Conservation (phyloP, 2,113 vertebrate species). For the Ciconia stormi region DNA sequence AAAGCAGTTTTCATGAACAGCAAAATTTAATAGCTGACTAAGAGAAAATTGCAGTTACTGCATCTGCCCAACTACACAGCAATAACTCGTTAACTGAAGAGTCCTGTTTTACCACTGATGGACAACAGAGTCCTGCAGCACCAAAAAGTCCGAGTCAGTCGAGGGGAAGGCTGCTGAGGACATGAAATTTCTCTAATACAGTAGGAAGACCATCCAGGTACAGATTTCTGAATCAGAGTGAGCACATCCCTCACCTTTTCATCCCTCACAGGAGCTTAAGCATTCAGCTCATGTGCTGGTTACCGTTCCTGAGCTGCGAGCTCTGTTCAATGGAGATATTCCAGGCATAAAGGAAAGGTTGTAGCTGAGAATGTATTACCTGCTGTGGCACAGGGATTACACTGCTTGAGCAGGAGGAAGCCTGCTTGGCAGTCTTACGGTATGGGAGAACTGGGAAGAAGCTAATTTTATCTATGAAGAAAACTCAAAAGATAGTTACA, state of each 20-base stretch:
- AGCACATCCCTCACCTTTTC: background rate
- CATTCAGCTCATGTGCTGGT: background rate
- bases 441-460: background rate
- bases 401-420: background rate
- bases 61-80: background rate
- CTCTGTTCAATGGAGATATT: background rate
- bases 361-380: background rate
- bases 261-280: background rate
- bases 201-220: background rate
- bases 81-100: background rate
- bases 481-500: background rate
- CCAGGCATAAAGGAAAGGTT: background rate
- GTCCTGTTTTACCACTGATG: background rate
- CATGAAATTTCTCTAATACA: background rate
- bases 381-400: background rate
- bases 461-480: background rate
- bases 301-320: background rate
- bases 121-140: background rate
- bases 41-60: background rate
- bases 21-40: background rate
- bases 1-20: background rate
- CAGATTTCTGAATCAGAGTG: background rate
- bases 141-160: background rate
- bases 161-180: background rate
- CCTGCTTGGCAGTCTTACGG: accelerated